Base-by-base conservation (phyloP, 2,888 invertebrate genomes). In the Nomada ruficornis region DNA sequence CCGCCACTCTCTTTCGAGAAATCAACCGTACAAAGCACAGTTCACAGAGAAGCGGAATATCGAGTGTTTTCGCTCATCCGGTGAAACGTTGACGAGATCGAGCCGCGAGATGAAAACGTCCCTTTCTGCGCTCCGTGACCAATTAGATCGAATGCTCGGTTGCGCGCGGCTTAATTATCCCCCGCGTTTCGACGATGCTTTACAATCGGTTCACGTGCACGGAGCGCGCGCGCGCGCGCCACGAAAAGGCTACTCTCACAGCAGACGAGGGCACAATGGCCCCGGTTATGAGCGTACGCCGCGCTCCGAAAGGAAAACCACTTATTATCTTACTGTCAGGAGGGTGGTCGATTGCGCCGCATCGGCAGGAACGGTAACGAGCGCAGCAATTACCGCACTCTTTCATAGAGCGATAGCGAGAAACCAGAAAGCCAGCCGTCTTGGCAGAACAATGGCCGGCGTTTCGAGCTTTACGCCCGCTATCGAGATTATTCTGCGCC, bases 311-410 rank as follows among this genome's bases (percentile, higher is more conserved):
- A 86, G 87, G 88, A 87, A 89, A 89, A 88, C 88, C 88, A 89
- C 89, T 88, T 88, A 88, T 89, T 88, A 88, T 88, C 89, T 89
- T 82, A 88, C 88, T 87, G 89, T 88, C 88, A 84, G 86, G 83
- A 81, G 89, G 89, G 88, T 84, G 82, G 81, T 86, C 87, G 88
- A 88, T 88, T 82, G 84, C 87, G 82, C 84, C 74, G 88, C 84
- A 88, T 88, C 87, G 88, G 89, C 86, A 82, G 89, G 86, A 84
- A 87, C 89, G 89, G 88, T 88, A 88, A 88, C 88, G 88, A 88
- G 88, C 89, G 79, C 87, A 68, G 88, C 88, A 88, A 88, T 88
- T 88, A 88, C 89, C 88, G 89, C 87, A 84, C 82, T 87, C 83
- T 89, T 88, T 87, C 86, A 88, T 87, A 83, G 89, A 83, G 29